Percentiles rank a stretch among this genome's conserved stretches.
Conservation (phyloP, 1,140 invertebrate species). For the Papilio dardanus region DNA sequence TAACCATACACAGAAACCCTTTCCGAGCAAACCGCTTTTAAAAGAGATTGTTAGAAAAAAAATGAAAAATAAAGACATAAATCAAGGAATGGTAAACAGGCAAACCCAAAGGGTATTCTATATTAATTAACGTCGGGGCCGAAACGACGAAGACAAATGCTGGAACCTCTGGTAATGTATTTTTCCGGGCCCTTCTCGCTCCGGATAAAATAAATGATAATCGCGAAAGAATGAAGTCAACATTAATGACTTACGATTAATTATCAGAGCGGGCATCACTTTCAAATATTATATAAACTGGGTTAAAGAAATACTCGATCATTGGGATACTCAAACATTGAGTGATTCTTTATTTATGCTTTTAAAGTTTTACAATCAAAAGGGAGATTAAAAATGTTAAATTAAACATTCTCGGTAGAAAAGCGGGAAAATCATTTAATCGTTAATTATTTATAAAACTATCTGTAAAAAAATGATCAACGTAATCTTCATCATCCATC, state of each 20-base stretch:
- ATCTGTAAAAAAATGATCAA: neutral
- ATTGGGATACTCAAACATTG: no score
- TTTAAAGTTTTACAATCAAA: neutral
- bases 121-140: conserved; percentile 78
- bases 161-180: conserved; percentile 75
- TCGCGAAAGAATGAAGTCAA: conserved; percentile 81
- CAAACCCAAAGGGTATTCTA: conserved; percentile 79
- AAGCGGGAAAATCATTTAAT: neutral
- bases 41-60: conserved; percentile 43
- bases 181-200: conserved; percentile 70
- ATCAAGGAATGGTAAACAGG: conserved; percentile 73
- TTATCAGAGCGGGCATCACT: conserved; percentile 52
- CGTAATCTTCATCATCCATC: neutral
- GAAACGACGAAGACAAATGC: conserved; percentile 80
- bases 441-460: no score
- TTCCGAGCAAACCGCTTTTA: neutral
- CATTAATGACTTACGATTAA: conserved; percentile 77
- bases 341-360: neutral
- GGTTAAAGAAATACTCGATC: conserved; percentile 47
- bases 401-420: neutral
- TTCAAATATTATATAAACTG: conserved; percentile 53
- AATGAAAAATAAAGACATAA: conserved; percentile 72
- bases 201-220: conserved; percentile 80
- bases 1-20: conserved; percentile 12
- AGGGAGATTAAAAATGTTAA: neutral